Base-by-base conservation (phyloP, 2,888 invertebrate genomes). In the Halocaridina rubra region DNA sequence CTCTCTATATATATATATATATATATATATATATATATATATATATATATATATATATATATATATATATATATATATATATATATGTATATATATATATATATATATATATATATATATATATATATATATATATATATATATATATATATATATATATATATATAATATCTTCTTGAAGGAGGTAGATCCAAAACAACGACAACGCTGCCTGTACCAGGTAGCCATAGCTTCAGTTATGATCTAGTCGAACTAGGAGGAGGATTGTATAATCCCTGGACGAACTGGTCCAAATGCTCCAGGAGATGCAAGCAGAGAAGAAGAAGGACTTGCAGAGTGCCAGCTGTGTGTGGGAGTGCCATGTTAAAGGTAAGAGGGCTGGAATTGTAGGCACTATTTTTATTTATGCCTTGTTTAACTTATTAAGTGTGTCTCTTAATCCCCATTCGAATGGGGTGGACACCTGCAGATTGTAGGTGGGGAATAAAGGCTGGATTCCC, bases 251-350 rank as follows among this genome's bases (percentile, higher is more conserved):
- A 92, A 93, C 57, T 98, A 97, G 97, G 74, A 22, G 79, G 74
- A 4, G 67, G 67, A 69, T 59, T 87, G n/a, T 87, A 85, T 89
- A 90, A 90, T 2, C 89, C 90, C 0, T 98, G 97, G 97, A 94
- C 95, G 59, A 92, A 93, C 53, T 98, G 97, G 97, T 94, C 95
- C 0, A 92, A 93, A 10, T 98, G 97, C 90, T 94, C 95, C 0
- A 92, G 93, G 86, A 93, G 94, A 88, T 98, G 98, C 90, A 94
- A 94, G 27, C 96, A 97, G 3, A 93, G 94, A 53, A 93, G 98
- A 89, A 93, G 93, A 90, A 94, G 95, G 95, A 64, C 85, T 0
- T 88, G 88, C 46, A 59, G 74, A 8, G 80, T 79, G 2, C 80
- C 75, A 0, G 67, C 67, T 19, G 79, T 87, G 3, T 87, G 87